Evolutionary conservation across 2,888 invertebrate genomes (phyloP).

Genomic region (Atethmia centrago): DNA sequence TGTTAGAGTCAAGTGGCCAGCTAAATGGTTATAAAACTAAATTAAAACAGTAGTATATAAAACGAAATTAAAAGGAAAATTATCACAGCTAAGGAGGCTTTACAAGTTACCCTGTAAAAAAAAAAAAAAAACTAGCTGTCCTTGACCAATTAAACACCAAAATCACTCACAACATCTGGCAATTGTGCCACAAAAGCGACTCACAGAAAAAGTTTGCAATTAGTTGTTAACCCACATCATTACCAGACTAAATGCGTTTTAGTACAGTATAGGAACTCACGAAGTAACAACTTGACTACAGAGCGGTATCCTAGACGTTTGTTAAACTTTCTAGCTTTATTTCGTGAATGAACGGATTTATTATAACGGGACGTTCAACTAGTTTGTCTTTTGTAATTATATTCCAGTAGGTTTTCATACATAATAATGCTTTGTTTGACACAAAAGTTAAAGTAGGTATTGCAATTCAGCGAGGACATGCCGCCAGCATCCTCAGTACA

Average conservation of each 20-base stretch:
- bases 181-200: conserved; percentile 27
- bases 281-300: conserved; percentile 16
- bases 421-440: background rate
- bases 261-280: conserved; percentile 14
- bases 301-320: conserved; percentile 22
- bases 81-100: no score
- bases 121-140: no score
- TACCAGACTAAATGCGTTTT: conserved; percentile 26
- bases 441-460: no score
- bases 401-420: background rate
- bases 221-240: conserved; percentile 51
- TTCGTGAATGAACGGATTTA: background rate
- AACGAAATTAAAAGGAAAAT: no score
- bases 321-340: conserved; percentile 31
- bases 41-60: no score
- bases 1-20: no score
- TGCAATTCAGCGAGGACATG: no score
- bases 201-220: conserved; percentile 12
- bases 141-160: no score
- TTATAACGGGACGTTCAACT: background rate
- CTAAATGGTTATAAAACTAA: no score
- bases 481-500: no score
- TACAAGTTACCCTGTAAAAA: no score
- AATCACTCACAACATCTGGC: conserved; percentile 5
- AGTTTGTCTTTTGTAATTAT: background rate